These are phyloP conservation scores for Centruroides vittatus DNA, from an alignment of 1,140 invertebrate genomes.

Conservation along the genomic window DNA sequence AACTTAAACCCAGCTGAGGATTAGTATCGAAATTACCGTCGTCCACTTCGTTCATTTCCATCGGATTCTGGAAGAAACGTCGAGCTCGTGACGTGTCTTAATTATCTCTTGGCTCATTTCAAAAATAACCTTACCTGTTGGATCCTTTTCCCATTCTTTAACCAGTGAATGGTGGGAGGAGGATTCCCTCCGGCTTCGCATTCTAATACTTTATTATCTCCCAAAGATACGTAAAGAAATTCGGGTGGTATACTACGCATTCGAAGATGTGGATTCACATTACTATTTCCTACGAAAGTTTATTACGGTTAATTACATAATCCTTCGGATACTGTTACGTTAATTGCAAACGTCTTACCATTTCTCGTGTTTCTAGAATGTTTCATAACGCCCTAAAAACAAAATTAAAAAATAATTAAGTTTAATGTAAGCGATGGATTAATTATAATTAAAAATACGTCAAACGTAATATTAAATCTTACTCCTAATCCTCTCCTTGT, in stretches of 20 bases:
- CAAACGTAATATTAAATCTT: too few relatives aligned
- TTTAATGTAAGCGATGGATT: too few relatives aligned
- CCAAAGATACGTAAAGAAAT: conserved; percentile 9
- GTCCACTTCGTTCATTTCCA: not conserved
- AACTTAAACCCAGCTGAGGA: conserved; percentile 4
- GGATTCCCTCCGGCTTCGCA: conserved; percentile 37
- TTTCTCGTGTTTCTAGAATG: too few relatives aligned
- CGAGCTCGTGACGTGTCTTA: not conserved
- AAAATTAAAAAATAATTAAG: too few relatives aligned
- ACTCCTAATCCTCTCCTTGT: too few relatives aligned
- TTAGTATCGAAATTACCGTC: not conserved
- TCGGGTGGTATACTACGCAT: conserved; percentile 14
- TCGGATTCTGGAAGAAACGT: conserved; percentile 1
- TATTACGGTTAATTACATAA: too few relatives aligned
- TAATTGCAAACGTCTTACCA: too few relatives aligned
- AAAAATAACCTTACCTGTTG: conserved; percentile 22
- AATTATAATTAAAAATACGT: too few relatives aligned
- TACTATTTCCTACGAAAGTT: too few relatives aligned
- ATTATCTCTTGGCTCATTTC: not conserved
- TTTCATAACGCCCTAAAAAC: too few relatives aligned
- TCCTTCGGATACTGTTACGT: too few relatives aligned
- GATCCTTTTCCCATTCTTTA: conserved; percentile 31
- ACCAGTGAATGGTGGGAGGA: conserved; percentile 37
- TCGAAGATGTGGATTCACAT: conserved; percentile 35
- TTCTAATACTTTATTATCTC: conserved; percentile 24